These are phyloP conservation scores for Stratiolaelaps scimitus DNA, from an alignment of 1,140 invertebrate genomes.

Conservation along the genomic window DNA sequence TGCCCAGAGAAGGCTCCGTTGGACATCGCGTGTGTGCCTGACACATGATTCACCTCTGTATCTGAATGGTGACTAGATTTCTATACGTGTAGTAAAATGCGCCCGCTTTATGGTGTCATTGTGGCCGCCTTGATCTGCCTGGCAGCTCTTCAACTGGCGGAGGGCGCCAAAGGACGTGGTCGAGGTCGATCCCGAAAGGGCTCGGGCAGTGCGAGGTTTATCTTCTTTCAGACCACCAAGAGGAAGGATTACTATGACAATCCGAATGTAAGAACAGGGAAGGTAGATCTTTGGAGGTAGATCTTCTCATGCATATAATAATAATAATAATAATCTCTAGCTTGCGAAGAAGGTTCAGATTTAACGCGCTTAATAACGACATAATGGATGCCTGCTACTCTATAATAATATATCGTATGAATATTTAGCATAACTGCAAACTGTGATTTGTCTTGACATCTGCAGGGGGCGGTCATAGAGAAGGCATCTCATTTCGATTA, in stretches of 20 bases:
- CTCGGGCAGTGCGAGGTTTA: conserved; percentile 30
- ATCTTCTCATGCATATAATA: too few species aligned
- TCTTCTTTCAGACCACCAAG: conserved; percentile 35
- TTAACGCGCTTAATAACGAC: too few species aligned
- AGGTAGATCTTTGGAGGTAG: neutral
- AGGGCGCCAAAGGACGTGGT: neutral
- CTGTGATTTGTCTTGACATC: neutral
- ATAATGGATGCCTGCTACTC: neutral
- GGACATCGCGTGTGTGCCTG: too few species aligned
- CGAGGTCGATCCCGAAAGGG: conserved; percentile 14
- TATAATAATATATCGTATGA: conserved; percentile 12
- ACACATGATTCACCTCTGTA: too few species aligned
- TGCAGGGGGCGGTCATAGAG: conserved; percentile 75
- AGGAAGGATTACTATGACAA: conserved; percentile 38
- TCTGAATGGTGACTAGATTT: too few species aligned
- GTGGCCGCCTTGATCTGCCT: too few species aligned
- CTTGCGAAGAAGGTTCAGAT: too few species aligned
- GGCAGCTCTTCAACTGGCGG: neutral
- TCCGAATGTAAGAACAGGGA: conserved; percentile 36
- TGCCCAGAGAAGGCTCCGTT: too few species aligned
- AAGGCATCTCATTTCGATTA: conserved; percentile 79
- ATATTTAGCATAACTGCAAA: neutral
- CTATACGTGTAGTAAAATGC: too few species aligned
- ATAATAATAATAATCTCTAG: too few species aligned
- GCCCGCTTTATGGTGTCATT: too few species aligned